phyloP scores from a whole-genome alignment of 2,888 invertebrate species.

The Pterobdella sp. region DNA sequence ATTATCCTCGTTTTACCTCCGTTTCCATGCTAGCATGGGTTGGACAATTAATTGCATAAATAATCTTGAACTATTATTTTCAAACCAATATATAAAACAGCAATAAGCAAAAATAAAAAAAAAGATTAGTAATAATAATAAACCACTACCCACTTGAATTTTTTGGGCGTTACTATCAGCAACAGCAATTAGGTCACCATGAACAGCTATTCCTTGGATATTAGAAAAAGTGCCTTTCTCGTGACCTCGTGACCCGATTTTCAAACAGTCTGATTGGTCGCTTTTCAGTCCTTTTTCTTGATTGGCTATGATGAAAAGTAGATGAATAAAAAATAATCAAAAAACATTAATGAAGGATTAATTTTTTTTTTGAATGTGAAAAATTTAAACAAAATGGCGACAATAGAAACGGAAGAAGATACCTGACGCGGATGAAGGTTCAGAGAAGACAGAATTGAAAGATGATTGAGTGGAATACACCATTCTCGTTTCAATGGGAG shows the following conservation, averaged over 20 bases:
- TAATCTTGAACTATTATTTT: too few relatives aligned
- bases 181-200: slow-evolving; percentile 51
- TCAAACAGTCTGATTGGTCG: slow-evolving; percentile 49
- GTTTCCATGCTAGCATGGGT: too few relatives aligned
- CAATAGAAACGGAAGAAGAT: not conserved
- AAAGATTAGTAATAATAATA: too few relatives aligned
- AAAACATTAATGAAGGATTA: too few relatives aligned
- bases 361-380: too few relatives aligned
- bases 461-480: not conserved
- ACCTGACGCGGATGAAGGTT: not conserved
- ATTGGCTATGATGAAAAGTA: not conserved
- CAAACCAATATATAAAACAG: too few relatives aligned
- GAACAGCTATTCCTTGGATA: slow-evolving; percentile 54
- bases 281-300: slow-evolving; percentile 45
- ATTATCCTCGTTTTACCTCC: too few relatives aligned
- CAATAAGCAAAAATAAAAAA: too few relatives aligned
- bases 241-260: slow-evolving; percentile 54
- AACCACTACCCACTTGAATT: slow-evolving; percentile 39
- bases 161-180: slow-evolving; percentile 55
- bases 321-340: not conserved
- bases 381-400: not conserved
- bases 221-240: slow-evolving; percentile 55
- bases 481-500: not conserved
- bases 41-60: too few relatives aligned
- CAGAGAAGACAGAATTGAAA: not conserved